These are phyloP conservation scores for Glyptemys insculpta DNA, from an alignment of 2,797 vertebrate genomes.

Conservation along the genomic window DNA sequence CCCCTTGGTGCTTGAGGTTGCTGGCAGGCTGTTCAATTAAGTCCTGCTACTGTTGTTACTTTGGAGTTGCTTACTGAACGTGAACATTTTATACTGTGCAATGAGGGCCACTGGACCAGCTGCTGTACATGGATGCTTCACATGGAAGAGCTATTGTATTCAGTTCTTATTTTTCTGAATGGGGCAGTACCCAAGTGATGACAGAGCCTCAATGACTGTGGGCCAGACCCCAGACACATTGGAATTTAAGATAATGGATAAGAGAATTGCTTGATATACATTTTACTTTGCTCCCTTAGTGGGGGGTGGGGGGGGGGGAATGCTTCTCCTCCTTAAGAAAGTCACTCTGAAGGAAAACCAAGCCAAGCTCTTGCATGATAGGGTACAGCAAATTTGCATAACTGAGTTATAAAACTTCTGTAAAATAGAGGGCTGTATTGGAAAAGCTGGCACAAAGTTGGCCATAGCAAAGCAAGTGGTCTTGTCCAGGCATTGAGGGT, in stretches of 20 bases:
- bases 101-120: background rate
- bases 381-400: fast-evolving
- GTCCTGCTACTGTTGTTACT: background rate
- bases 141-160: background rate
- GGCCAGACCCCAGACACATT: fast-evolving
- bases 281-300: background rate
- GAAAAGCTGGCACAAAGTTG: background rate
- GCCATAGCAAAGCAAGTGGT: background rate
- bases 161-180: background rate
- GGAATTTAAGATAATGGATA: background rate
- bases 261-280: fast-evolving
- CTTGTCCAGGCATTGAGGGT: background rate
- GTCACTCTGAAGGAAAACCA: background rate
- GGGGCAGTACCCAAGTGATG: background rate
- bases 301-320: background rate
- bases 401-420: background rate
- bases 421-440: background rate
- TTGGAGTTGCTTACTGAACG: background rate
- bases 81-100: fast-evolving
- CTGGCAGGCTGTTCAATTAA: background rate
- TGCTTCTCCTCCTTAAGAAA: background rate
- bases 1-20: fast-evolving
- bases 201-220: background rate
- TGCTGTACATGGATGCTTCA: background rate
- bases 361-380: background rate